Evolutionary conservation across 2,113 vertebrate species (phyloP).

Genomic region (Siphamia tubifer): DNA sequence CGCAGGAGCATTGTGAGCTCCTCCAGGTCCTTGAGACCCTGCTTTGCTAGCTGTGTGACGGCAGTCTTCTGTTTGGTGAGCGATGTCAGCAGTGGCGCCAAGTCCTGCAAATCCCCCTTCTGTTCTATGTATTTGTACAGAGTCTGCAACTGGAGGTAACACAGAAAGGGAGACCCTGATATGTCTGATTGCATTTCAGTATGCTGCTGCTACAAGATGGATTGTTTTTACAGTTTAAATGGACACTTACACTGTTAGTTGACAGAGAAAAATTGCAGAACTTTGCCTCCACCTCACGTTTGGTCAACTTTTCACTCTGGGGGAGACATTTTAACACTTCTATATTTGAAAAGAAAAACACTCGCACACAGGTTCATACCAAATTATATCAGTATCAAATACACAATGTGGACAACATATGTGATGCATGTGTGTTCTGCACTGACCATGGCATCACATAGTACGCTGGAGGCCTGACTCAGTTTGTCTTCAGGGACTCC

Average conservation of each 20-base stretch:
- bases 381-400: slow-evolving; percentile 1
- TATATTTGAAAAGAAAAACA: neutral
- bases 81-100: slow-evolving; percentile 83
- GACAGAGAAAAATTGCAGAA: slow-evolving; percentile 94
- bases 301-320: slow-evolving; percentile 93
- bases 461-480: slow-evolving; percentile 89
- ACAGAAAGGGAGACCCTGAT: neutral
- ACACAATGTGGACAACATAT: slow-evolving; percentile 24
- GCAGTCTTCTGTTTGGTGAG: slow-evolving; percentile 92
- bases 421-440: slow-evolving; percentile 28
- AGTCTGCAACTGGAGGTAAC: slow-evolving; percentile 82
- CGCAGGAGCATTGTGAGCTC: slow-evolving; percentile 86
- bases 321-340: neutral
- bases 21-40: slow-evolving; percentile 93
- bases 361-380: neutral
- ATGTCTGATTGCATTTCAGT: neutral
- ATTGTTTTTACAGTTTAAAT: neutral
- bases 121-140: slow-evolving; percentile 95
- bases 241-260: slow-evolving; percentile 85
- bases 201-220: neutral
- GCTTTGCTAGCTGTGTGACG: slow-evolving; percentile 88
- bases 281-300: slow-evolving; percentile 93
- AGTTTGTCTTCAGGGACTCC: slow-evolving; percentile 96
- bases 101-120: slow-evolving; percentile 88
- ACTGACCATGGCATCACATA: slow-evolving; percentile 93